These are phyloP conservation scores for Orius laevigatus DNA, from an alignment of 1,140 invertebrate genomes.

Conservation along the genomic window DNA sequence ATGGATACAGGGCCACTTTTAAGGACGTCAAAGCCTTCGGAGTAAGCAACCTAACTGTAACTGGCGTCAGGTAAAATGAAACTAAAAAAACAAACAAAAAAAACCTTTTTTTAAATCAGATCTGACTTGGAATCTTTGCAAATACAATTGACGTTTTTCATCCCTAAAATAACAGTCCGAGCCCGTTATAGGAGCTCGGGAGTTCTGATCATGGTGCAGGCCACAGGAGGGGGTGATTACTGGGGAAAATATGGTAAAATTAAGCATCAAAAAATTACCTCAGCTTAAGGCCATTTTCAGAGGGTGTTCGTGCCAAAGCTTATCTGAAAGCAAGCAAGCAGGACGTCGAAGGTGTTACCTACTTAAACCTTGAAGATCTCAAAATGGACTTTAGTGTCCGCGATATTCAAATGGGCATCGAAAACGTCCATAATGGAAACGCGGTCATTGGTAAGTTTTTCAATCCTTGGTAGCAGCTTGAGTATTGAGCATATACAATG, in stretches of 20 bases:
- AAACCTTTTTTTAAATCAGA: slow-evolving; percentile 28
- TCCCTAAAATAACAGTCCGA: slow-evolving; percentile 55
- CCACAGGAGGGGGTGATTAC: slow-evolving; percentile 64
- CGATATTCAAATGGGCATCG: slow-evolving; percentile 64
- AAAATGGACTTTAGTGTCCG: slow-evolving; percentile 68
- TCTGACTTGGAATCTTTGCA: slow-evolving; percentile 56
- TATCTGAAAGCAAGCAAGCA: slow-evolving; percentile 55
- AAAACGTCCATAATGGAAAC: slow-evolving; percentile 62
- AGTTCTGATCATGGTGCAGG: slow-evolving; percentile 55
- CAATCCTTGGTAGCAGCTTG: too few species aligned
- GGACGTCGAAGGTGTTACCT: slow-evolving; percentile 38
- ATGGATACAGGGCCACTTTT: slow-evolving; percentile 62
- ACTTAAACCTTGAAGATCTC: slow-evolving; percentile 47
- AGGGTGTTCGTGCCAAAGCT: slow-evolving; percentile 64
- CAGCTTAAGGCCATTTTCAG: slow-evolving; percentile 30
- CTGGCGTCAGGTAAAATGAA: slow-evolving; percentile 43
- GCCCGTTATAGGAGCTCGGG: slow-evolving; percentile 62
- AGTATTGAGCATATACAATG: too few species aligned
- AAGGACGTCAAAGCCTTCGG: slow-evolving; percentile 59
- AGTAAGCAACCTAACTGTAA: slow-evolving; percentile 57
- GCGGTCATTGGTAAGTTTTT: slow-evolving; percentile 49
- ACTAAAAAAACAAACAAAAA: not conserved
- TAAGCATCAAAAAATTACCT: not conserved
- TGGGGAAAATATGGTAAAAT: slow-evolving; percentile 67
- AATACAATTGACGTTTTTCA: slow-evolving; percentile 56